Evolutionary conservation across 2,113 vertebrate species (phyloP).

Genomic region (Microcebus lehilahytsara): DNA sequence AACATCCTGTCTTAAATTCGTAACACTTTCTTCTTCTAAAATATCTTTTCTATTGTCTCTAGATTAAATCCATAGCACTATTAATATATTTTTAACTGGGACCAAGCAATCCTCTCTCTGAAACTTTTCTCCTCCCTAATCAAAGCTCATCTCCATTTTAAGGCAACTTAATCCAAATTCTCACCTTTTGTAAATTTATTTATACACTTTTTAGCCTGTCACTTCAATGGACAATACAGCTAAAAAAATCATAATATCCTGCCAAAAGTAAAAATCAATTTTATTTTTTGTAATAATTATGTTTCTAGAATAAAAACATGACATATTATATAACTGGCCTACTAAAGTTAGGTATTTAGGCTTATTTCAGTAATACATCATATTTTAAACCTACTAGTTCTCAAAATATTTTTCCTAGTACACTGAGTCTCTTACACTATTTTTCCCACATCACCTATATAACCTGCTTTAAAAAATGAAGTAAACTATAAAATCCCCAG

Average conservation of each 20-base stretch:
- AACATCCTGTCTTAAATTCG: conserved; percentile 45
- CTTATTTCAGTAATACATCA: conserved; percentile 24
- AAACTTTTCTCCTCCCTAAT: not conserved
- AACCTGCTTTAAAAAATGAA: conserved; percentile 29
- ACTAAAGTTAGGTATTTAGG: not conserved
- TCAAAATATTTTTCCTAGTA: conserved; percentile 42
- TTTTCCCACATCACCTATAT: not conserved
- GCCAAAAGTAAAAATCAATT: not conserved
- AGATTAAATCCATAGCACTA: not conserved
- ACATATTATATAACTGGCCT: not conserved
- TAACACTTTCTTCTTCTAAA: conserved; percentile 24
- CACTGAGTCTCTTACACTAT: not conserved
- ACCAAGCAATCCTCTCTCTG: not conserved
- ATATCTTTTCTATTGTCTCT: not conserved
- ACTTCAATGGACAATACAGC: not conserved
- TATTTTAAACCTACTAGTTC: not conserved
- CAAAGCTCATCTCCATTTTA: conserved; percentile 38
- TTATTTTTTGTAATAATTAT: conserved; percentile 27
- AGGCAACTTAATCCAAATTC: conserved; percentile 34
- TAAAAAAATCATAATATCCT: conserved; percentile 32
- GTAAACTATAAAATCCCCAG: conserved; percentile 25
- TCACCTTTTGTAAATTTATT: conserved; percentile 3
- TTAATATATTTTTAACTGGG: not conserved
- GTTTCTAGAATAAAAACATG: conserved; percentile 22
- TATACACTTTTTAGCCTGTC: not conserved